Conservation (phyloP, 2,113 vertebrate species). For the Bucco capensis region DNA sequence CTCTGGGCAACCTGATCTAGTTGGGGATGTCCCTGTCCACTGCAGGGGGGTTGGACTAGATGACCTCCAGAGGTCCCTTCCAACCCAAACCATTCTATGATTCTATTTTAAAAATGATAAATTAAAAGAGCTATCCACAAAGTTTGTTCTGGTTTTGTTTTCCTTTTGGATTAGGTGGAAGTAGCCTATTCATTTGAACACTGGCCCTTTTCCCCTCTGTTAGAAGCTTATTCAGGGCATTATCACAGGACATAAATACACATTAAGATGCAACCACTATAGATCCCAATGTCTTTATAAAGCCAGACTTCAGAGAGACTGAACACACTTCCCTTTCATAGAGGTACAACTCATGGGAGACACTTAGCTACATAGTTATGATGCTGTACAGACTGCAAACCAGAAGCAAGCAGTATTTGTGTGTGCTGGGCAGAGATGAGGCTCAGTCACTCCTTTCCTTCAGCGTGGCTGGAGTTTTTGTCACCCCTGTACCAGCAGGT, state of each 20-base stretch:
- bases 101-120: background rate
- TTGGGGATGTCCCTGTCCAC: too few species aligned
- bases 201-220: fast-evolving
- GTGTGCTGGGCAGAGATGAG: background rate
- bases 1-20: too few species aligned
- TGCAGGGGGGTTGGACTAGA: too few species aligned
- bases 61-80: too few species aligned
- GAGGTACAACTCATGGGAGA: background rate
- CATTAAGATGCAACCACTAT: background rate
- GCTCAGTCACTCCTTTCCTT: background rate
- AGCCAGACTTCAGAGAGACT: background rate
- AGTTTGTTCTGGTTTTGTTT: background rate
- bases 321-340: background rate
- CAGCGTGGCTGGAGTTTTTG: background rate
- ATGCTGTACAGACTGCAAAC: background rate
- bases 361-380: too few species aligned
- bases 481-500: background rate
- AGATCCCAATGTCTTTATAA: background rate
- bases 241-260: background rate
- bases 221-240: background rate
- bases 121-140: background rate
- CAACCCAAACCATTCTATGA: too few species aligned
- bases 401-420: background rate
- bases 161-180: background rate
- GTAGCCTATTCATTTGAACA: background rate